A percentile compares a stretch with the other conserved stretches of the same genome.
phyloP scores from a whole-genome alignment of 2,888 invertebrate species.

The Zygothrica quintamaculata region DNA sequence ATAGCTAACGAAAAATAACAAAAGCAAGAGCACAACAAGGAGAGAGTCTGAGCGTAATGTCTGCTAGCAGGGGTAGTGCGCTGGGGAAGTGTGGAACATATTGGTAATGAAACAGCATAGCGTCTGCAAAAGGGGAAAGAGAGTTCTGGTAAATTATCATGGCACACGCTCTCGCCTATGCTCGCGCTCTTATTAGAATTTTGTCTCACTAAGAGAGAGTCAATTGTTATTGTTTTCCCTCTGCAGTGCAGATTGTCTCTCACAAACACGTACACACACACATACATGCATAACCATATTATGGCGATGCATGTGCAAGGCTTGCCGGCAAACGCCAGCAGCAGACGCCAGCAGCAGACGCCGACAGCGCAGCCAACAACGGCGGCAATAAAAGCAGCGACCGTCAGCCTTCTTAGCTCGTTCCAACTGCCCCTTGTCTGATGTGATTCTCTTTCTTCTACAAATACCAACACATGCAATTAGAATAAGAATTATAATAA shows the following conservation, averaged over 20 bases:
- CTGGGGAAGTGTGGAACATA: constrained; percentile 62
- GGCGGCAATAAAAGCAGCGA: constrained; percentile 28
- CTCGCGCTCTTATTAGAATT: constrained; percentile 8
- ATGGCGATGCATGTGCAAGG: constrained; percentile 57
- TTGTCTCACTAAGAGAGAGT: constrained; percentile 10
- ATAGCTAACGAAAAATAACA: constrained; percentile 17
- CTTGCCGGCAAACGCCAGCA: constrained; percentile 54
- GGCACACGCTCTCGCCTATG: constrained; percentile 33
- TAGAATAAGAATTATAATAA: no score
- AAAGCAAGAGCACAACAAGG: constrained; percentile 15
- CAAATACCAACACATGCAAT: no score
- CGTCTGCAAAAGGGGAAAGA: constrained; percentile 70
- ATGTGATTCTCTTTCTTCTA: no score
- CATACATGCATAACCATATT: constrained; percentile 10
- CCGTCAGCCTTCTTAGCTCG: constrained; percentile 24
- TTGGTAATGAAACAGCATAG: constrained; percentile 62
- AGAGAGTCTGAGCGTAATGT: constrained; percentile 17
- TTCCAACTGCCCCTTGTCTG: neutral
- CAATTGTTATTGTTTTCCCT: constrained; percentile 47
- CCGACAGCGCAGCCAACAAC: constrained; percentile 28
- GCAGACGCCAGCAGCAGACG: constrained; percentile 39
- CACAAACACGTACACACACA: constrained; percentile 8
- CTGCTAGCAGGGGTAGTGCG: constrained; percentile 58
- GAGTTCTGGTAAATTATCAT: constrained; percentile 23
- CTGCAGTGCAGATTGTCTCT: constrained; percentile 22